These are phyloP conservation scores for Rachycentron canadum DNA, from an alignment of 2,797 vertebrate genomes.

Conservation along the genomic window DNA sequence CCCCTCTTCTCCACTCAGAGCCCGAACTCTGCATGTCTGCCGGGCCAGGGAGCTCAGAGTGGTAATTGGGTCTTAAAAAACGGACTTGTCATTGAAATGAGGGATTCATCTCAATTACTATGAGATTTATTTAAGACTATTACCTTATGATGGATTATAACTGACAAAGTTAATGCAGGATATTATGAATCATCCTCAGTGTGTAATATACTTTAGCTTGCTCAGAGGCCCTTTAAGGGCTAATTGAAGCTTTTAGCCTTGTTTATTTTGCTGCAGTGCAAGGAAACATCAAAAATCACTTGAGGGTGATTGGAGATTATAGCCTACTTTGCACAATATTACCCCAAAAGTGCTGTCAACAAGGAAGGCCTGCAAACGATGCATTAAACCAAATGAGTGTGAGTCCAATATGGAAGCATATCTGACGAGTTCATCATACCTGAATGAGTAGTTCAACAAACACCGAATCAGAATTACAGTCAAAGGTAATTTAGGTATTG, in stretches of 20 bases:
- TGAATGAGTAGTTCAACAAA: slow-evolving; percentile 11
- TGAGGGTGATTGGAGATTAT: slow-evolving; percentile 22
- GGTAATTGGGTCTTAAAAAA: slow-evolving; percentile 90
- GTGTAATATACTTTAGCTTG: slow-evolving; percentile 76
- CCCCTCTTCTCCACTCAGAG: slow-evolving; percentile 56
- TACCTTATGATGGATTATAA: slow-evolving; percentile 88
- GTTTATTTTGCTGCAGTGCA: slow-evolving; percentile 65
- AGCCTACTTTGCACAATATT: slow-evolving; percentile 42
- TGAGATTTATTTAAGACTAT: slow-evolving; percentile 88
- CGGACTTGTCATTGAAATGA: slow-evolving; percentile 87
- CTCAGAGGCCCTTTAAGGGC: slow-evolving; percentile 78
- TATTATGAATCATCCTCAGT: slow-evolving; percentile 82
- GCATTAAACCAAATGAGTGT: slow-evolving; percentile 19
- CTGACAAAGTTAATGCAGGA: slow-evolving; percentile 85
- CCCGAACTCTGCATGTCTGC: slow-evolving; percentile 62
- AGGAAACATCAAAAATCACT: slow-evolving; percentile 63
- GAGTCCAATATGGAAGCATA: slow-evolving; percentile 2
- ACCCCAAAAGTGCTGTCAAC: slow-evolving; percentile 11
- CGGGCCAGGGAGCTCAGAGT: slow-evolving; percentile 78
- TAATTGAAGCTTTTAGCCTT: slow-evolving; percentile 80
- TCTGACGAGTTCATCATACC: slow-evolving; percentile 30
- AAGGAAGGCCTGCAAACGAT: slow-evolving; percentile 1
- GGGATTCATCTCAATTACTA: slow-evolving; percentile 89
- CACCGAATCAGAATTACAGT: slow-evolving; percentile 6
- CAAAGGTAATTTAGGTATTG: slow-evolving; percentile 7